phyloP scores from a whole-genome alignment of 2,113 vertebrate genomes.

The Ariopsis seemanni region DNA sequence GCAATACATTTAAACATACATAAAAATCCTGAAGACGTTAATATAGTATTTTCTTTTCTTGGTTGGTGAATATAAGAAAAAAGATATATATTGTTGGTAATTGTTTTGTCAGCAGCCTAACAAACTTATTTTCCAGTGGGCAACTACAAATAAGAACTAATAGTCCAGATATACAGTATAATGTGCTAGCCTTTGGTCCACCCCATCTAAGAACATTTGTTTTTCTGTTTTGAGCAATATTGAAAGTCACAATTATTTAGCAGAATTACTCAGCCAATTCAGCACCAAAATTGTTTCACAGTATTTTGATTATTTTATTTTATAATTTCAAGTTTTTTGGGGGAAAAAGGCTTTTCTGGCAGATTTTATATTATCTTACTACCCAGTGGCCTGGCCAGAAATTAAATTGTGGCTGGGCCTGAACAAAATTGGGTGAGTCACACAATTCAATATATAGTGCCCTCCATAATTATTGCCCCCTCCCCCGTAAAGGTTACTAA shows the following conservation, averaged over 20 bases:
- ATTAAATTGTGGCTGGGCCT: too few species aligned
- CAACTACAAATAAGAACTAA: not conserved
- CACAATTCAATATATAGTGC: too few species aligned
- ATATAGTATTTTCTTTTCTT: not conserved
- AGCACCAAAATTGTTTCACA: not conserved
- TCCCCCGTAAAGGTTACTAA: too few species aligned
- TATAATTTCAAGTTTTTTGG: too few species aligned
- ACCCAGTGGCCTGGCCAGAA: too few species aligned
- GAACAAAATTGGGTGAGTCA: too few species aligned
- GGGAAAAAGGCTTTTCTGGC: not conserved
- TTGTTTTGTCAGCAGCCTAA: too few species aligned
- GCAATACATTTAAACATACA: not conserved
- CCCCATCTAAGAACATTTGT: not conserved
- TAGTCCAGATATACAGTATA: not conserved
- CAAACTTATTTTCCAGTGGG: not conserved
- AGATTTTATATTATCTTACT: not conserved
- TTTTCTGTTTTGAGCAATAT: not conserved
- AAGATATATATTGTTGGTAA: not conserved
- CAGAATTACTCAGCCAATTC: not conserved
- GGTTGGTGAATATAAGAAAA: not conserved
- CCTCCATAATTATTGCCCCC: too few species aligned
- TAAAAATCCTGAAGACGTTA: not conserved
- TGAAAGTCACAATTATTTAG: not conserved
- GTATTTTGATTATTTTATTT: not conserved
- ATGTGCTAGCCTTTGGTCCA: not conserved